A percentile compares a stretch with the other conserved stretches of the same genome.
Evolutionary conservation across 1,140 invertebrate genomes (phyloP).

Genomic region (Bombus polaris): DNA sequence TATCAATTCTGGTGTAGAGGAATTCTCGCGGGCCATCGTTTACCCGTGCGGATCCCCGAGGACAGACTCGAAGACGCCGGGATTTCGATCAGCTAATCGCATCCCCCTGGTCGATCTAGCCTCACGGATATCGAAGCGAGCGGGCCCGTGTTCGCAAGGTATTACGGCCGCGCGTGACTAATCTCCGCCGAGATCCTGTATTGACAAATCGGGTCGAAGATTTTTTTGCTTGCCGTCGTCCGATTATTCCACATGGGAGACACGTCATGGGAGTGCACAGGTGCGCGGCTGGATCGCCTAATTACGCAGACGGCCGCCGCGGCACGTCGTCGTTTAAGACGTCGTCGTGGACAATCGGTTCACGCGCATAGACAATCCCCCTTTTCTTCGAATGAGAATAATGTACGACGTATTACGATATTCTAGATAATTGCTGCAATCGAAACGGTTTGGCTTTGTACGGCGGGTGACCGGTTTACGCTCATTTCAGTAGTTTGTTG

Average conservation of each 20-base stretch:
- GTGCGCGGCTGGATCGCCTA: slow-evolving; percentile 70
- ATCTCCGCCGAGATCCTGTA: slow-evolving; percentile 73
- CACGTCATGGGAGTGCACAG: slow-evolving; percentile 71
- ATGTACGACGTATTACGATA: neutral
- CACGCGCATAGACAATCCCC: neutral
- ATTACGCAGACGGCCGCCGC: slow-evolving; percentile 66
- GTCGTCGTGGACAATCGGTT: slow-evolving; percentile 14
- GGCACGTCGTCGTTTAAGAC: slow-evolving; percentile 67
- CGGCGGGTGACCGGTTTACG: too few relatives aligned
- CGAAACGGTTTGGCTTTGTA: too few relatives aligned
- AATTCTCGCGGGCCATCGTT: slow-evolving; percentile 21
- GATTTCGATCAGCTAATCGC: slow-evolving; percentile 44
- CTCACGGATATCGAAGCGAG: slow-evolving; percentile 40
- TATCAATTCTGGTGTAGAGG: neutral
- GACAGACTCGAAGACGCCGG: slow-evolving; percentile 37
- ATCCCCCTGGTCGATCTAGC: slow-evolving; percentile 8
- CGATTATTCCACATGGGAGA: slow-evolving; percentile 44
- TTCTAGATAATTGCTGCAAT: neutral
- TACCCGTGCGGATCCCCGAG: slow-evolving; percentile 9
- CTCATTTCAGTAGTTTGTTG: too few relatives aligned
- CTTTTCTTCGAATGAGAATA: neutral
- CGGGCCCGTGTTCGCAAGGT: slow-evolving; percentile 52
- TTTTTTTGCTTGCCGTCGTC: slow-evolving; percentile 43
- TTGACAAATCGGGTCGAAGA: slow-evolving; percentile 71
- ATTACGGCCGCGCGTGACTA: slow-evolving; percentile 73